These are phyloP conservation scores for Prolemur simus DNA, from an alignment of 2,113 vertebrate species.

Conservation along the genomic window DNA sequence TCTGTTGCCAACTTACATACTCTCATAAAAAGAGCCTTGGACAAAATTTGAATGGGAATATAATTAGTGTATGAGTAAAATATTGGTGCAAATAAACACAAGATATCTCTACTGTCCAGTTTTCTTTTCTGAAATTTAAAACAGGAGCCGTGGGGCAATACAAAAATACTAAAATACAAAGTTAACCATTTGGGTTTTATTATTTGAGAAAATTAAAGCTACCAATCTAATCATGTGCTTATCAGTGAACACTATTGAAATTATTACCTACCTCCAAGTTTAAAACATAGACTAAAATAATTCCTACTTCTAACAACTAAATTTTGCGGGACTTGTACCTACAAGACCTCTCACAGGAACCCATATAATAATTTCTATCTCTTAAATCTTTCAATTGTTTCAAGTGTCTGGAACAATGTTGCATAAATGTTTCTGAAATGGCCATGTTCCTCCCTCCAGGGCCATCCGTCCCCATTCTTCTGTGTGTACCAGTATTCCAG, in stretches of 20 bases:
- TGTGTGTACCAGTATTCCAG: neutral
- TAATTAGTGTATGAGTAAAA: neutral
- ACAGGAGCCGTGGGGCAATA: neutral
- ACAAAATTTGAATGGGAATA: conserved; percentile 15
- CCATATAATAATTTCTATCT: neutral
- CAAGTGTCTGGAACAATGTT: neutral
- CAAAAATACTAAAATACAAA: neutral
- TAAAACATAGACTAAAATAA: neutral
- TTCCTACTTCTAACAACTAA: neutral
- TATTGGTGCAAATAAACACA: neutral
- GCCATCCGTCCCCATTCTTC: neutral
- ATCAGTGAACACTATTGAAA: neutral
- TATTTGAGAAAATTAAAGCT: neutral
- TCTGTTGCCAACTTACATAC: neutral
- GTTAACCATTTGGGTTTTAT: neutral
- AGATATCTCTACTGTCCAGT: neutral
- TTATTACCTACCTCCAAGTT: neutral
- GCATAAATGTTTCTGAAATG: neutral
- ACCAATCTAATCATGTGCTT: neutral
- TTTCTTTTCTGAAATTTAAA: conserved; percentile 31
- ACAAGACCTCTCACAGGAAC: neutral
- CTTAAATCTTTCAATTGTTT: neutral
- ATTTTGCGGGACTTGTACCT: neutral
- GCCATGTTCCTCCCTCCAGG: neutral
- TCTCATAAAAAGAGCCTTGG: neutral